Evolutionary conservation across 2,888 invertebrate genomes (phyloP), one percentile per base, ranked within the genome.

Genomic region (Nysson spinosus): DNA sequence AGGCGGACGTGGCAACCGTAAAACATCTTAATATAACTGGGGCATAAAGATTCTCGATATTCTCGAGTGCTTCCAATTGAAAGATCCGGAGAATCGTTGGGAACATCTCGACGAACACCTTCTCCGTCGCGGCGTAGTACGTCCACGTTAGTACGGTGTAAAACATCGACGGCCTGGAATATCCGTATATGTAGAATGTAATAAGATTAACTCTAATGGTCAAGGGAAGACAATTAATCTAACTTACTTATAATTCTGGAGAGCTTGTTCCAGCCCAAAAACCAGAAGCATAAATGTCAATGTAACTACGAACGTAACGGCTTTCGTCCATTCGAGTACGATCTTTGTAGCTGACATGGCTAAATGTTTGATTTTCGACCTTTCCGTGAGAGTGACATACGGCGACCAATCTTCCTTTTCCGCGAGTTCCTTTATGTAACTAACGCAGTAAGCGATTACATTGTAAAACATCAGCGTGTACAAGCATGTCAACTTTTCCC

Each of bases 381-480:
- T 92, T 32, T 92, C 91, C 0, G 93, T 92, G 80, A 94, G 90
- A 79, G 92, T 92, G 14, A 94, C 92, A 77, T 92, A 93, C 0
- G 93, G 92, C 0, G 93, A 92, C 93, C 94, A 94, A 86, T 94
- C 92, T 83, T 93, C 92, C 80, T 93, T 93, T 75, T 92, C 92
- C 69, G 92, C 89, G 4, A 93, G 88, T 81, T 94, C 94, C 66
- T 92, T 91, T 16, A 94, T 91, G 87, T 94, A 94, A 73, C 91
- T 90, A 7, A 93, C 91, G 77, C 94, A 93, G 87, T 94, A 94
- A 0, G 94, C 92, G 68, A 94, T 89, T 4, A 94, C 94, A 85
- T 94, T 94, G 89, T 94, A 94, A 88, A 94, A 94, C 92, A 94
- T 93, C 12, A 94, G 88, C 0, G 94, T 93, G 86, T 94, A 94